Conservation (phyloP, 2,888 invertebrate species). For the Limnephilus marmoratus region DNA sequence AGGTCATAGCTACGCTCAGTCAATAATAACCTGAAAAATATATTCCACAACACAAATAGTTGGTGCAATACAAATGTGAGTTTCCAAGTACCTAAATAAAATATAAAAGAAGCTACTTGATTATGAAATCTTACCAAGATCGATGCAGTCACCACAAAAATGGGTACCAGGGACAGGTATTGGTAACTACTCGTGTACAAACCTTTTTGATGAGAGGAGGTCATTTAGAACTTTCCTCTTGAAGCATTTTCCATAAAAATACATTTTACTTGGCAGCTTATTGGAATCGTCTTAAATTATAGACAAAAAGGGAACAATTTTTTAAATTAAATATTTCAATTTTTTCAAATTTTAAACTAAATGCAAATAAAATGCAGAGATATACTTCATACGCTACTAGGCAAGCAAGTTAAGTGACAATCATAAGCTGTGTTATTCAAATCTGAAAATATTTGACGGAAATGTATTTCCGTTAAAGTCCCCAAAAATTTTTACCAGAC, state of each 20-base stretch:
- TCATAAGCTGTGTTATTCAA: not conserved
- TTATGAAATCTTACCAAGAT: too few species aligned
- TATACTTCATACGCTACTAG: not conserved
- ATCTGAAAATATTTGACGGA: not conserved
- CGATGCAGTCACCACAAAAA: too few species aligned
- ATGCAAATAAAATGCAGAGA: not conserved
- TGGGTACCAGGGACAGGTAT: too few species aligned
- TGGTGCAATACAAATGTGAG: too few species aligned
- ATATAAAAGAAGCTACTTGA: too few species aligned
- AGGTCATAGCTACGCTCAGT: too few species aligned
- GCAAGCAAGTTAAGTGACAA: not conserved
- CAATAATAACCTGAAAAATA: too few species aligned
- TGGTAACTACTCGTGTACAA: too few species aligned
- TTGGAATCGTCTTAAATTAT: not conserved
- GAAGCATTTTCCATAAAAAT: not conserved
- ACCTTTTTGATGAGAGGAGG: not conserved
- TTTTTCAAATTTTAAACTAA: not conserved
- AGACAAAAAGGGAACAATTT: not conserved
- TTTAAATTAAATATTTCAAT: not conserved
- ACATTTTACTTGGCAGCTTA: not conserved
- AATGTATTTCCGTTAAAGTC: not conserved
- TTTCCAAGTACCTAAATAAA: too few species aligned
- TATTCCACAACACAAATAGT: too few species aligned
- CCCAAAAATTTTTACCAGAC: too few species aligned
- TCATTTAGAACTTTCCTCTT: not conserved